Evolutionary conservation across 2,113 vertebrate species (phyloP), one percentile per base, ranked within the genome.

Genomic region (Alethe castanea): DNA sequence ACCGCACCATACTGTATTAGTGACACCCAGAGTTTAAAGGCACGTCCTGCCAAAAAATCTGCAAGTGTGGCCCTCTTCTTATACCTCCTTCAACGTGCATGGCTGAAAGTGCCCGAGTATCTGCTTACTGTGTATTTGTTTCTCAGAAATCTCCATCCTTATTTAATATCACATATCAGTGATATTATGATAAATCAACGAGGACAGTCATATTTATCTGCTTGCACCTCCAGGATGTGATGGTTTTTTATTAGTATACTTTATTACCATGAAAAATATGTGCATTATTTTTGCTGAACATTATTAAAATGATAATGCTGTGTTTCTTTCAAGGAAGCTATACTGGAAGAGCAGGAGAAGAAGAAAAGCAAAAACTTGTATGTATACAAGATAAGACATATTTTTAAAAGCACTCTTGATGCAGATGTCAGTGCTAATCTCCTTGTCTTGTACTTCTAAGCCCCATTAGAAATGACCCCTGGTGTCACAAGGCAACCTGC

Each of bases 331-430:
- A 93, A 99, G 99, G 99, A 99, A 95, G 99, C 99, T 13, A 99
- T 99, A 84, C 77, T 99, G 65, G 99, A 99, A 92, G 99, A 99
- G 62, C 99, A 99, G 84, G 99, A 99, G 77, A 99, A 99, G 98
- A 99, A 99, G 97, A 99, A 99, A 96, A 98, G 98, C 66, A 99
- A 98, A 87, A 99, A 99, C 91, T 91, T 99, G 99, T 99, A 98
- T 22, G 99, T 99, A 96, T 95, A 22, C 47, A 52, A 60, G 8
- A 85, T 20, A 44, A 31, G 57, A 82, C 36, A 50, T 35, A 17
- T 24, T 78, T 94, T 90, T 71, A 24, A 88, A 79, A 91, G 52
- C 50, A 45, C 57, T 88, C 88, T 72, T n/a, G 17, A 28, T 64
- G 60, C 48, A 82, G 52, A 64, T 7, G 86, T 25, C 69, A 79